Percentiles rank a stretch among this genome's conserved stretches.
Conservation (phyloP, 2,113 vertebrate species). For the Cricetomys ansorgei region DNA sequence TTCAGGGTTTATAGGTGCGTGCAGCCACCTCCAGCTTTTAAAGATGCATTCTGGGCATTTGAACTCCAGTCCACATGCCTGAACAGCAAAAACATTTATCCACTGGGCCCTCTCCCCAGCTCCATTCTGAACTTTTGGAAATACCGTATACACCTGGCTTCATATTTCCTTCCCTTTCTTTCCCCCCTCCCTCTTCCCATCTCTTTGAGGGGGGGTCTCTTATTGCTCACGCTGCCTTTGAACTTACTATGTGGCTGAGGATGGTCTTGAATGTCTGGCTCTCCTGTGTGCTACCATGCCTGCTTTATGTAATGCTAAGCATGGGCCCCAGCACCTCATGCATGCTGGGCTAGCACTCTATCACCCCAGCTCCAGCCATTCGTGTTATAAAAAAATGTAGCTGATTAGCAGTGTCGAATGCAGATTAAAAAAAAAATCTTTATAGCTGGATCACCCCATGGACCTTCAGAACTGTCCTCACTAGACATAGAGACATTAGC, state of each 20-base stretch:
- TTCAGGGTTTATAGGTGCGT: background rate
- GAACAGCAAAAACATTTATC: background rate
- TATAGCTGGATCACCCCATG: background rate
- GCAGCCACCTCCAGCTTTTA: background rate
- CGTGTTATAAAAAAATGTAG: too few species aligned
- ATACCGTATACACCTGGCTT: background rate
- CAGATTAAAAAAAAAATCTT: background rate
- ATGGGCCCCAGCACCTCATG: background rate
- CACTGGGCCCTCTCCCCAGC: background rate
- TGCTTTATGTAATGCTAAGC: background rate
- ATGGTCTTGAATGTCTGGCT: background rate
- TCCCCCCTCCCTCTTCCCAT: background rate
- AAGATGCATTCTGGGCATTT: background rate
- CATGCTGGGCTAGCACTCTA: background rate
- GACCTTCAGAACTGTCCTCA: background rate
- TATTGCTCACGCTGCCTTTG: background rate
- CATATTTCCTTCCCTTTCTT: background rate
- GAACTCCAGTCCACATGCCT: background rate
- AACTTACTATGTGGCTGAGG: background rate
- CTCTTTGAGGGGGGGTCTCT: background rate
- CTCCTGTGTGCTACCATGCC: background rate
- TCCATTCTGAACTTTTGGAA: background rate
- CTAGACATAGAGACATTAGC: background rate
- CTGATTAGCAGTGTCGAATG: background rate
- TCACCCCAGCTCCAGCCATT: background rate